Evolutionary conservation across 2,797 vertebrate genomes (phyloP), one percentile per base, ranked within the genome.

Genomic region (Pelobates cultripes): DNA sequence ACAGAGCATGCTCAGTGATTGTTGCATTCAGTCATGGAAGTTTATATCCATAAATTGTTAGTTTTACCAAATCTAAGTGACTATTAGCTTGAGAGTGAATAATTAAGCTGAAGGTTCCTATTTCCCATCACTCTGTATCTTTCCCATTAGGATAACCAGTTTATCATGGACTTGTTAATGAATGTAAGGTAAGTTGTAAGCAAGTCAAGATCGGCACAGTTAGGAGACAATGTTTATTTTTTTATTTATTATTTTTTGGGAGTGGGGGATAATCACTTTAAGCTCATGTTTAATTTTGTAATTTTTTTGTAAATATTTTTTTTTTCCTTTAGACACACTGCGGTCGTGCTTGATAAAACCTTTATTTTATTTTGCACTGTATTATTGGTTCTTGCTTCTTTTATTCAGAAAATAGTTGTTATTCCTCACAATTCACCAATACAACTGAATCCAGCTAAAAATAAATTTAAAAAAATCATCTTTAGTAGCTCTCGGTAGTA

Each of bases 91-190:
- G 47, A 51, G 47, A 57, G 28, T 28, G 13, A 15, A 57, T 57
- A 57, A 57, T 40, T 28, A 66, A 72, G 60, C 57, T 64, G 70
- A 66, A 67, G 69, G 7, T n/a, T 53, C 43, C 81, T 4, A 57
- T 63, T 74, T 69, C 66, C 70, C 43, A 70, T 78, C 53, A 73
- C 51, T 82, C 14, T 78, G 70, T 73, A 45, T 77, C 45, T 82
- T 74, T 83, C 43, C 73, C n/a, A 83, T 74, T 74, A 78, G 81
- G 81, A 5, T 61, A 69, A 69, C 51, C 64, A 51, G 41, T 78
- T 78, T 69, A 60, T 78, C 71, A 28, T 78, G 76, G 60, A 73
- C 12, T 60, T 64, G 51, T 78, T 63, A 70, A 78, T 51, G 43
- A 74, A 28, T 70, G 4, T 51, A 28, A 15, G 55, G 81, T 83